These are phyloP conservation scores for Glyptemys insculpta DNA, from an alignment of 2,797 vertebrate species.

Conservation along the genomic window DNA sequence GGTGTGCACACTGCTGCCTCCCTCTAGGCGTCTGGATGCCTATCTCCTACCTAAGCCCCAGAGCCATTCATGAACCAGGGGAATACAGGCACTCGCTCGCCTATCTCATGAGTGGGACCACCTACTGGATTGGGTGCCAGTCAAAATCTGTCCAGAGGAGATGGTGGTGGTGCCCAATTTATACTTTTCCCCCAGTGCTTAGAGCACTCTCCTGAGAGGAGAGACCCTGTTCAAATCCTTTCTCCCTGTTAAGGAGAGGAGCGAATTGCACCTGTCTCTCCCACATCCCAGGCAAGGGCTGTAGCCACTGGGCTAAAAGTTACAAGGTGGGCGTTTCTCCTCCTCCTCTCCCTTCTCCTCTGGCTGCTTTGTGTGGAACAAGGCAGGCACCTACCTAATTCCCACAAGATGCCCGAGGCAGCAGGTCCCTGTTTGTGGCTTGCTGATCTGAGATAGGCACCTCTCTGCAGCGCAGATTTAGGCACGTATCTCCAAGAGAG, in stretches of 20 bases:
- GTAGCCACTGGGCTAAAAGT: neutral
- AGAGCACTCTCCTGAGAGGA: neutral
- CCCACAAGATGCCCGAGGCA: neutral
- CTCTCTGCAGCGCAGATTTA: neutral
- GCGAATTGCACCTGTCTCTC: neutral
- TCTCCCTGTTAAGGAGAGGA: neutral
- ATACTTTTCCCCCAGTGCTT: neutral
- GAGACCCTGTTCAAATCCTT: neutral
- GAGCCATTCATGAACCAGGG: neutral
- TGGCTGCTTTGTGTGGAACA: neutral
- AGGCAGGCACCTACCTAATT: neutral
- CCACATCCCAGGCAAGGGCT: rapidly evolving
- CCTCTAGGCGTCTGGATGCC: neutral
- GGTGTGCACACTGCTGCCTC: neutral
- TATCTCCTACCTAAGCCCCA: neutral
- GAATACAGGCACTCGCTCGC: neutral
- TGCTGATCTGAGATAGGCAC: neutral
- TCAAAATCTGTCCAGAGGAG: neutral
- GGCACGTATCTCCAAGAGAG: neutral
- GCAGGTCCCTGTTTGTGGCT: neutral
- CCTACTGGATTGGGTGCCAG: neutral
- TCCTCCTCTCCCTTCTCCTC: neutral
- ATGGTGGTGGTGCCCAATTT: neutral
- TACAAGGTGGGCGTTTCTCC: neutral
- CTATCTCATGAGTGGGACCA: neutral